Conservation (phyloP, 1,140 invertebrate species). For the Dinoponera quadriceps region DNA sequence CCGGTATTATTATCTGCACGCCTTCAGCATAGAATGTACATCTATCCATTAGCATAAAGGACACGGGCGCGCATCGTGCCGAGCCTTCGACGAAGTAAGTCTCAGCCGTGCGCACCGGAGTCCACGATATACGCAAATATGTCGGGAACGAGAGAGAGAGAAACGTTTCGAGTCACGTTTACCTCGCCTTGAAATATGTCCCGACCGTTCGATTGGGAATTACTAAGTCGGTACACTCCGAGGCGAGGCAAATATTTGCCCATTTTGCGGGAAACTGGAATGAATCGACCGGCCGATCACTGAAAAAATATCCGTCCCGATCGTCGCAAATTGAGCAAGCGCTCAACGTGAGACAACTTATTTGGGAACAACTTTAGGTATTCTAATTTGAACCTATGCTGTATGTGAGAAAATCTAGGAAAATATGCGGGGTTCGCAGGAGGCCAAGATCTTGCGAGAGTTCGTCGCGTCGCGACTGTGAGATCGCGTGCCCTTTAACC, state of each 20-base stretch:
- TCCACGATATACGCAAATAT: conserved; percentile 7
- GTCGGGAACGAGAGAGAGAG: not conserved
- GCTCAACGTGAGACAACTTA: too few relatives aligned
- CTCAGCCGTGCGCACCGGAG: not conserved
- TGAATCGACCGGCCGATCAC: not conserved
- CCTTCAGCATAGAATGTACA: conserved; percentile 37
- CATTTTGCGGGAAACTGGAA: too few relatives aligned
- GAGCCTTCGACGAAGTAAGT: conserved; percentile 21
- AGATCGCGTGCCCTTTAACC: not conserved
- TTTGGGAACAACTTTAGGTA: too few relatives aligned
- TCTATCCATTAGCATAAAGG: conserved; percentile 49
- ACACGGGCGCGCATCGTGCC: conserved; percentile 13
- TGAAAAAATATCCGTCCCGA: not conserved
- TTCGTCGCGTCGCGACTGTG: conserved; percentile 19
- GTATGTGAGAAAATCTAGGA: too few relatives aligned
- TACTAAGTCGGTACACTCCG: too few relatives aligned
- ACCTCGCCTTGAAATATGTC: not conserved
- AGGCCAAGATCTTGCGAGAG: not conserved
- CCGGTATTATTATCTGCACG: conserved; percentile 32
- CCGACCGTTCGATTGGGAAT: not conserved
- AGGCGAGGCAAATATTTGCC: not conserved
- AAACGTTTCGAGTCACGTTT: not conserved
- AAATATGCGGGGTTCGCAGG: too few relatives aligned
- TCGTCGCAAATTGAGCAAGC: not conserved
- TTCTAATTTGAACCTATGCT: too few relatives aligned